Evolutionary conservation across 2,113 vertebrate genomes (phyloP).

Genomic region (Pseudorasbora parva): DNA sequence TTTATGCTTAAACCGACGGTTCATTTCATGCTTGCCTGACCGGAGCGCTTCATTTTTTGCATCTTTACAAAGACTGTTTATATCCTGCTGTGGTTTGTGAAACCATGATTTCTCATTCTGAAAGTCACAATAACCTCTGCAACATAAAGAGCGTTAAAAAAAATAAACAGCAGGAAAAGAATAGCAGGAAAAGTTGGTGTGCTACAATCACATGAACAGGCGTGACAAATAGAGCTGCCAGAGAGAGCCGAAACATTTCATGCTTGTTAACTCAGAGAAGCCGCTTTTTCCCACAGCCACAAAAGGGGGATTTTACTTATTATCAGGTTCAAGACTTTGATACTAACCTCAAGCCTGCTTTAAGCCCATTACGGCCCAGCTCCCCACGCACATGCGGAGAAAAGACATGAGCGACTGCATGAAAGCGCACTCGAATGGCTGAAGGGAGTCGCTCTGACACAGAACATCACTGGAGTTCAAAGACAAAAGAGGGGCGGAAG

Average conservation of each 20-base stretch:
- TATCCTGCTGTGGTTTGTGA: neutral
- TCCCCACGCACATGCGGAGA: constrained; percentile 11
- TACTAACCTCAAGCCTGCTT: constrained; percentile 36
- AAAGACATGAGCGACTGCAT: neutral
- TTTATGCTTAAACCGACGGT: no score
- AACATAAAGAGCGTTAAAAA: neutral
- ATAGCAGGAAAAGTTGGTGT: constrained; percentile 16
- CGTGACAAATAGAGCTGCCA: constrained; percentile 26
- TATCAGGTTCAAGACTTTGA: constrained; percentile 44
- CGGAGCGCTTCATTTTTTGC: neutral
- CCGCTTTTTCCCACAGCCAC: constrained; percentile 31
- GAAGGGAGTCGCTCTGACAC: constrained; percentile 37
- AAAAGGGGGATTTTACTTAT: constrained; percentile 44
- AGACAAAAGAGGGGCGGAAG: constrained; percentile 6
- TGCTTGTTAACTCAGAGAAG: constrained; percentile 35
- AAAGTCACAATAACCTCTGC: neutral
- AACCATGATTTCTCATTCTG: neutral
- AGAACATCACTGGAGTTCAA: constrained; percentile 27
- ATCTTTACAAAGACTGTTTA: neutral
- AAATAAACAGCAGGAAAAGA: constrained; percentile 10
- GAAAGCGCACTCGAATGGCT: neutral
- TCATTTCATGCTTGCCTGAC: no score
- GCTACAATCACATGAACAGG: constrained; percentile 20
- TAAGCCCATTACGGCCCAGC: constrained; percentile 31
- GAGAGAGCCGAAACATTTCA: constrained; percentile 35